Evolutionary conservation across 2,888 invertebrate genomes (phyloP).

Genomic region (Homarus gammarus): DNA sequence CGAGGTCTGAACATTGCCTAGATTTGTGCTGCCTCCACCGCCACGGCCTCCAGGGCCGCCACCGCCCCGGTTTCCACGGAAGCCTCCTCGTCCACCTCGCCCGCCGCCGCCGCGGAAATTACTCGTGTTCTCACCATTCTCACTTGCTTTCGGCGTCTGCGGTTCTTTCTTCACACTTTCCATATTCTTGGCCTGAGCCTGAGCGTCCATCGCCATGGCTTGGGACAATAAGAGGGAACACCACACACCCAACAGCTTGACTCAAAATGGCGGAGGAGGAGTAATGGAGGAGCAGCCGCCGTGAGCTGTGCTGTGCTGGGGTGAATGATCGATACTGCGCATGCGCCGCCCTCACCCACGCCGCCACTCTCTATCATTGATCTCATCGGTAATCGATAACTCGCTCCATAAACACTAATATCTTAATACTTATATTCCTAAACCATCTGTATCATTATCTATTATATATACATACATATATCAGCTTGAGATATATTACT

Average conservation of each 20-base stretch:
- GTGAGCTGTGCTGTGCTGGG: constrained; percentile 7
- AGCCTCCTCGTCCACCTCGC: constrained; percentile 43
- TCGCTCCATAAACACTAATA: too few relatives aligned
- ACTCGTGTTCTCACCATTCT: constrained; percentile 65
- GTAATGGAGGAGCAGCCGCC: neutral
- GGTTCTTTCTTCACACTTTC: constrained; percentile 73
- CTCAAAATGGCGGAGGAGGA: constrained; percentile 55
- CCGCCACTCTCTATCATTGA: too few relatives aligned
- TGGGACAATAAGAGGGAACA: neutral
- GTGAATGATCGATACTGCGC: constrained; percentile 59
- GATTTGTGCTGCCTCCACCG: constrained; percentile 10
- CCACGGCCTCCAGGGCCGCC: constrained; percentile 36
- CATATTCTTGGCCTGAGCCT: constrained; percentile 61
- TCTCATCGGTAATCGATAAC: too few relatives aligned
- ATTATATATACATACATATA: too few relatives aligned
- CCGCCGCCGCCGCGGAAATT: constrained; percentile 71
- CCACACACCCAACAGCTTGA: constrained; percentile 47
- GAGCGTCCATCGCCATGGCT: constrained; percentile 63
- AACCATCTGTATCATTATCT: too few relatives aligned
- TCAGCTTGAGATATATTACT: too few relatives aligned
- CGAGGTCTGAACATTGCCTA: constrained; percentile 27
- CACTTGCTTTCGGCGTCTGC: constrained; percentile 70
- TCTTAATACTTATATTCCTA: too few relatives aligned
- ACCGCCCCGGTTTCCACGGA: constrained; percentile 46
- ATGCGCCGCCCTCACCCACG: constrained; percentile 33